A percentile compares a stretch with the other conserved stretches of the same genome.
These are phyloP conservation scores for Ischnus inquisitorius DNA, from an alignment of 2,888 invertebrate genomes.

Conservation along the genomic window DNA sequence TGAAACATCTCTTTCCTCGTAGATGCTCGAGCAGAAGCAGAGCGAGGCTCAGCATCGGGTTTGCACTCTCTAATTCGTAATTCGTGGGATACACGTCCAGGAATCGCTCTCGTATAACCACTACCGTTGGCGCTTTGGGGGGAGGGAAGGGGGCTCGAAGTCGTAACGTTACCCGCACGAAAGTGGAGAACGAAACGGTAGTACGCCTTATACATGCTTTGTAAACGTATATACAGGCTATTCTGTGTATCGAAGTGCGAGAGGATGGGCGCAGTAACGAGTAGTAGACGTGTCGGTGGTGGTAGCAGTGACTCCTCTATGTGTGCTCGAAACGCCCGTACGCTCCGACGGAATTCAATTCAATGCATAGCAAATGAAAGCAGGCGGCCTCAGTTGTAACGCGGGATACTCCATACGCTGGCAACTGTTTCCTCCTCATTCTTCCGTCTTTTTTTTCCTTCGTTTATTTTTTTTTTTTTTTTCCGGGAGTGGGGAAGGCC, in stretches of 20 bases:
- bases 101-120: constrained; percentile 46
- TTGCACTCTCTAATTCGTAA: constrained; percentile 47
- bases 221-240: background rate
- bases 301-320: constrained; percentile 11
- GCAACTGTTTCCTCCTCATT: constrained; percentile 64
- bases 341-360: constrained; percentile 78
- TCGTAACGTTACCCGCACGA: constrained; percentile 48
- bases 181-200: constrained; percentile 13
- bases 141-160: constrained; percentile 26
- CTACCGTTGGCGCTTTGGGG: background rate
- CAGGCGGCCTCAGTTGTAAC: constrained; percentile 73
- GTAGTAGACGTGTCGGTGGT: background rate
- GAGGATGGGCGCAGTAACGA: constrained; percentile 7
- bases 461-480: constrained; percentile 48
- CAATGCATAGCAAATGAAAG: constrained; percentile 81
- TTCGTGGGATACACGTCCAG: constrained; percentile 26
- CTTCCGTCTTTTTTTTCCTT: constrained; percentile 41
- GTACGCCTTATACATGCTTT: constrained; percentile 7
- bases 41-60: constrained; percentile 15
- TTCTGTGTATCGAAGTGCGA: constrained; percentile 8
- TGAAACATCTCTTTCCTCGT: constrained; percentile 14
- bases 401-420: constrained; percentile 40
- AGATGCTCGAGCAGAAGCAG: background rate
- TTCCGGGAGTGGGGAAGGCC: constrained; percentile 39
- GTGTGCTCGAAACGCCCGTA: constrained; percentile 53